Percentiles rank a stretch among this genome's conserved stretches.
Evolutionary conservation across 2,113 vertebrate species (phyloP).

Genomic region (Sylvietta virens): DNA sequence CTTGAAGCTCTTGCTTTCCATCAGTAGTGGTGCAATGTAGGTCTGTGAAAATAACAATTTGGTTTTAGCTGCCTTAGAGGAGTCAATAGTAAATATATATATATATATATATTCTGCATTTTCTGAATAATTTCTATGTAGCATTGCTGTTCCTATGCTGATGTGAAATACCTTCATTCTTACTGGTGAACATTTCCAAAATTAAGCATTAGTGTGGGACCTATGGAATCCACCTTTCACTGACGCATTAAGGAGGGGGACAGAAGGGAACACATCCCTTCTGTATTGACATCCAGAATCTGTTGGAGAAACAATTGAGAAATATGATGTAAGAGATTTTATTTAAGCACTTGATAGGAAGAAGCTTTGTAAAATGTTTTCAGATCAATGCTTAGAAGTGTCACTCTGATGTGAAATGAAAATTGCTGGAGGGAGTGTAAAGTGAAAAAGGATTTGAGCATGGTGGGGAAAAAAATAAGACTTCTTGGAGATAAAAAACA

Average conservation of each 20-base stretch:
- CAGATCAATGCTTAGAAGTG: neutral
- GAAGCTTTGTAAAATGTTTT: neutral
- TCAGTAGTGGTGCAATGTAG: neutral
- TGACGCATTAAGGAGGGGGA: fast-evolving
- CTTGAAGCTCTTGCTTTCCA: neutral
- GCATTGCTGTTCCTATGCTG: neutral
- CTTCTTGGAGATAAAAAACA: neutral
- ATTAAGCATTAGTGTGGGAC: neutral
- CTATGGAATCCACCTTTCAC: neutral
- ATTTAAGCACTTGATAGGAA: neutral
- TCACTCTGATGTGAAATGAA: neutral
- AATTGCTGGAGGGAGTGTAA: neutral
- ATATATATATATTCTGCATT: neutral
- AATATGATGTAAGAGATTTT: neutral
- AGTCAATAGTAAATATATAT: neutral
- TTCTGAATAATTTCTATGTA: neutral
- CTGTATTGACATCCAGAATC: neutral
- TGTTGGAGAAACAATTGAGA: neutral
- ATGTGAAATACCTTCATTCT: neutral
- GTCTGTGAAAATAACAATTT: neutral
- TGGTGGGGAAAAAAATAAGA: neutral
- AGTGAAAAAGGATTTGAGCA: neutral
- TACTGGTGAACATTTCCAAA: neutral
- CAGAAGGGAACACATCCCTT: neutral
- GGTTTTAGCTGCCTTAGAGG: neutral